Percentiles rank a stretch among this genome's conserved stretches.
phyloP scores from a whole-genome alignment of 2,113 vertebrate species.

The Aleadryas rufinucha region DNA sequence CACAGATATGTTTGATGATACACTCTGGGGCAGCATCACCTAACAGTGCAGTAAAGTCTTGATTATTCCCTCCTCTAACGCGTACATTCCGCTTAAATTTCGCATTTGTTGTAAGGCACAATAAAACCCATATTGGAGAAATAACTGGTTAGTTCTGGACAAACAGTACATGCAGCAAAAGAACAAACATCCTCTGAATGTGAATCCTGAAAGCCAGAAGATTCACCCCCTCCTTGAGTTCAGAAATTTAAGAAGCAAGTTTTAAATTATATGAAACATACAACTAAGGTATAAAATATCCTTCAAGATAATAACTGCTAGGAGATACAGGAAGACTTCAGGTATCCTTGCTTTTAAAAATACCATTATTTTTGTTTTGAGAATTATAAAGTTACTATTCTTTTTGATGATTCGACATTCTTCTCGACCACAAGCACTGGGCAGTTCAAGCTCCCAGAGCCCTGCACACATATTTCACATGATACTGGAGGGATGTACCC shows the following conservation, averaged over 20 bases:
- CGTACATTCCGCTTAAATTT: constrained; percentile 68
- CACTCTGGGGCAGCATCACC: constrained; percentile 74
- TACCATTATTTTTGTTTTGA: not conserved
- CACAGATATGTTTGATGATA: constrained; percentile 77
- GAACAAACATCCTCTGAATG: constrained; percentile 57
- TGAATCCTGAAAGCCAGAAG: constrained; percentile 67
- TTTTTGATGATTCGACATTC: constrained; percentile 32
- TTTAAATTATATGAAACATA: constrained; percentile 69
- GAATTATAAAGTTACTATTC: constrained; percentile 17
- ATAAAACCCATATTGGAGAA: constrained; percentile 72
- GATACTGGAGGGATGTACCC: not conserved
- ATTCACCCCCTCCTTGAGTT: constrained; percentile 68
- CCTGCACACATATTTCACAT: not conserved
- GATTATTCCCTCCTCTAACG: constrained; percentile 66
- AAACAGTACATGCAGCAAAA: constrained; percentile 77
- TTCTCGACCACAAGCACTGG: not conserved
- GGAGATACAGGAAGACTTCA: constrained; percentile 63
- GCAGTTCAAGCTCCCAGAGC: not conserved
- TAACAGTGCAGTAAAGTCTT: constrained; percentile 75
- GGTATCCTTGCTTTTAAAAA: constrained; percentile 45
- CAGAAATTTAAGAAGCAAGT: constrained; percentile 63
- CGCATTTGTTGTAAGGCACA: constrained; percentile 78
- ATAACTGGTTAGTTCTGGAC: constrained; percentile 69
- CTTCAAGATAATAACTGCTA: constrained; percentile 53
- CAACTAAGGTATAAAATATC: constrained; percentile 68